These are phyloP conservation scores for Mythimna ferrago DNA, from an alignment of 2,888 invertebrate species.

Conservation along the genomic window DNA sequence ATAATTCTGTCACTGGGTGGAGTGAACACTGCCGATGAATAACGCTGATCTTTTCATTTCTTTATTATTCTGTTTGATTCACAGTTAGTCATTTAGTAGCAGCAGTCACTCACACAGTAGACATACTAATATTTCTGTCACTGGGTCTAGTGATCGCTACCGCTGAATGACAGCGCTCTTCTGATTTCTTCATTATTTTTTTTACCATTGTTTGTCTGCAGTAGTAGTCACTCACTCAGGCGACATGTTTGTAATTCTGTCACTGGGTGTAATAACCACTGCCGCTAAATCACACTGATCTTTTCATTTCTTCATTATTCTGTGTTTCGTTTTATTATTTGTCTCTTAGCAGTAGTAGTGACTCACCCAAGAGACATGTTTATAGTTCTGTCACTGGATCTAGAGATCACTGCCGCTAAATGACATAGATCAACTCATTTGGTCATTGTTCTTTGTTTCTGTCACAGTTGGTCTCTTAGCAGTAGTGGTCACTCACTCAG, in stretches of 20 bases:
- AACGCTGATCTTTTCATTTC: not conserved
- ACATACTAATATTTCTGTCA: constrained; percentile 30
- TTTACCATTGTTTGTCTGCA: no score
- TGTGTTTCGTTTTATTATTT: no score
- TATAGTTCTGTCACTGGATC: not conserved
- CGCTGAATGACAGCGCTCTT: not conserved
- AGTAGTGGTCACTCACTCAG: constrained; percentile 55
- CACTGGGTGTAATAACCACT: no score
- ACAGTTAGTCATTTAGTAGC: no score
- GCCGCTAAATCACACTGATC: not conserved
- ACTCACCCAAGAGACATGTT: constrained; percentile 44
- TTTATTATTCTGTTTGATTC: no score
- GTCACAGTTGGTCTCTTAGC: not conserved
- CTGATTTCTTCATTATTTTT: not conserved
- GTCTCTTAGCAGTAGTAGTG: not conserved
- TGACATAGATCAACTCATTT: not conserved
- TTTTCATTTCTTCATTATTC: not conserved
- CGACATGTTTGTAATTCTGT: no score
- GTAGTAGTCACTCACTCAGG: no score
- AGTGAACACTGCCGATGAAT: no score
- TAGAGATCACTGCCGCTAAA: not conserved
- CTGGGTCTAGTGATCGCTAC: not conserved
- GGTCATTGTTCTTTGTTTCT: no score
- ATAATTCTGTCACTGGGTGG: no score
- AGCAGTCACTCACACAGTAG: constrained; percentile 29